phyloP scores from a whole-genome alignment of 2,888 invertebrate genomes.

The Argyresthia goedartella region DNA sequence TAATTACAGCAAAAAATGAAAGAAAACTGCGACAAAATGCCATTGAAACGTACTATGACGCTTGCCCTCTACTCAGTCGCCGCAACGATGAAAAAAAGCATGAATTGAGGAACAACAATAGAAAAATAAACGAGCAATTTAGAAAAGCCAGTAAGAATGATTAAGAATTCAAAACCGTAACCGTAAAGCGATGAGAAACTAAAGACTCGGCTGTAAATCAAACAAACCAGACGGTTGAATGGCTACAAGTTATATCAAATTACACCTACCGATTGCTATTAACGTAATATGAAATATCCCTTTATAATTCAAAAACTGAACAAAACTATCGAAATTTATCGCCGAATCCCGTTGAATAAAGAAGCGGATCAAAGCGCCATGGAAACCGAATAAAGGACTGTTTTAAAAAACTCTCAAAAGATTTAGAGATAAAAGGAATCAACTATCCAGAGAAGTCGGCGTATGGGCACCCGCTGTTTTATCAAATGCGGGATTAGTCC shows the following conservation, averaged over 20 bases:
- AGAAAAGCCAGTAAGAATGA: constrained; percentile 5
- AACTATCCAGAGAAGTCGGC: constrained; percentile 42
- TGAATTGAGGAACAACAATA: not conserved
- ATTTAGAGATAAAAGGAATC: constrained; percentile 54
- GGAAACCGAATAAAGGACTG: constrained; percentile 48
- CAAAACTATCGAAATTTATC: constrained; percentile 63
- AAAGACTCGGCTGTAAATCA: constrained; percentile 34
- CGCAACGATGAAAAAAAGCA: constrained; percentile 8
- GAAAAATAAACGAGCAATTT: constrained; percentile 6
- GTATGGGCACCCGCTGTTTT: constrained; percentile 63
- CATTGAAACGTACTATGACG: constrained; percentile 14
- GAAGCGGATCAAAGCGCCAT: constrained; percentile 62
- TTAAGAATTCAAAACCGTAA: constrained; percentile 16
- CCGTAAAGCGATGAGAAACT: constrained; percentile 21
- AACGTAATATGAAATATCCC: constrained; percentile 64
- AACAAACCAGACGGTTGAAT: constrained; percentile 46
- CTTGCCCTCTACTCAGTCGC: constrained; percentile 9
- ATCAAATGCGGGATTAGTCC: constrained; percentile 61
- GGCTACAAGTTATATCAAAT: constrained; percentile 52
- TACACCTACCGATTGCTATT: constrained; percentile 67
- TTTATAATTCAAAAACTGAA: constrained; percentile 65
- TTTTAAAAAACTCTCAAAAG: constrained; percentile 43
- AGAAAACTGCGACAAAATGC: constrained; percentile 19
- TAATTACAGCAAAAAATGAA: constrained; percentile 34
- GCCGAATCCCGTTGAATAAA: constrained; percentile 61